Conservation (phyloP, 2,113 vertebrate species). For the Onychorhynchus coronatus region DNA sequence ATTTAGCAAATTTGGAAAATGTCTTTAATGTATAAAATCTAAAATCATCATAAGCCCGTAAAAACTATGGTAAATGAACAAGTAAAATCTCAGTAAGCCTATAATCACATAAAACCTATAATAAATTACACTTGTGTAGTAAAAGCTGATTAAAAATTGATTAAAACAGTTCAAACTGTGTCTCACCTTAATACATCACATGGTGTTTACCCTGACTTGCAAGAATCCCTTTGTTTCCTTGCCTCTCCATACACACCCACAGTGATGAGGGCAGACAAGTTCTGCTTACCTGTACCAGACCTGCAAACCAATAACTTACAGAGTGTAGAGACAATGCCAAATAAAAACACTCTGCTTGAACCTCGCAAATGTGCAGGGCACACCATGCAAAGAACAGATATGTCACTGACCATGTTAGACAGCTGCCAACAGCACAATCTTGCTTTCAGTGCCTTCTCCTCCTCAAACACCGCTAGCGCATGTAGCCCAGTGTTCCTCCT, state of each 20-base stretch:
- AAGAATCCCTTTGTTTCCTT: background rate
- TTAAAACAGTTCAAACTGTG: background rate
- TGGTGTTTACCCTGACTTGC: background rate
- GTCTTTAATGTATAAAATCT: background rate
- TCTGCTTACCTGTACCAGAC: background rate
- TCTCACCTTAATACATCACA: background rate
- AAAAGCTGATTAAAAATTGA: constrained; percentile 48
- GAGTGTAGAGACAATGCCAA: background rate
- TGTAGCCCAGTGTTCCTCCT: background rate
- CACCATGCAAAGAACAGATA: background rate
- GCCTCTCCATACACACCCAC: background rate
- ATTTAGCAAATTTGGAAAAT: constrained; percentile 1
- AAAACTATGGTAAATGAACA: constrained; percentile 8
- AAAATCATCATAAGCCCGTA: background rate
- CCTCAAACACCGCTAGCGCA: background rate
- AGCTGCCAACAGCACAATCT: background rate
- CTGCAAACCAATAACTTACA: background rate
- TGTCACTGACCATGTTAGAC: background rate
- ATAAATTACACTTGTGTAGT: constrained; percentile 27
- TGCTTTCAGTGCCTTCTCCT: background rate
- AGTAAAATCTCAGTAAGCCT: constrained; percentile 1
- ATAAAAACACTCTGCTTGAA: background rate
- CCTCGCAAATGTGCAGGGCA: background rate
- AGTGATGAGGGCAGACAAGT: background rate
- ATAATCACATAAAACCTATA: constrained; percentile 1